Conservation (phyloP, 2,888 invertebrate species). For the Lymantria dispar region DNA sequence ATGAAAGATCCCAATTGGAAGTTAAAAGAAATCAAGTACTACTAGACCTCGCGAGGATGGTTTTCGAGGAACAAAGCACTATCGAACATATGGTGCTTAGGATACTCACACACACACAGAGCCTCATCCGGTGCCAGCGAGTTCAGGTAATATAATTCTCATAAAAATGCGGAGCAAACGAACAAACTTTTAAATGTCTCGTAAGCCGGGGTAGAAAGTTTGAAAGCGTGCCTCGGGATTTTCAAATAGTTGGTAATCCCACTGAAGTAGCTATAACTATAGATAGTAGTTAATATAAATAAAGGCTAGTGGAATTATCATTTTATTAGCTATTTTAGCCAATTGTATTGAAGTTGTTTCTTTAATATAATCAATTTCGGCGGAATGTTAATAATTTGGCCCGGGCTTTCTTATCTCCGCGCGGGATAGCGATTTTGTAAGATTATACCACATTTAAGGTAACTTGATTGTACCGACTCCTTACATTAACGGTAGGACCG, state of each 20-base stretch:
- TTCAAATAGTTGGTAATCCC: constrained; percentile 18
- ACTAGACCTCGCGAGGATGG: constrained; percentile 96
- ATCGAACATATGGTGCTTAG: constrained; percentile 97
- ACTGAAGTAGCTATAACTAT: constrained; percentile 4
- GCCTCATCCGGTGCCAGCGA: constrained; percentile 95
- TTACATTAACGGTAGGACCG: too few relatives aligned
- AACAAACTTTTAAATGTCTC: constrained; percentile 16
- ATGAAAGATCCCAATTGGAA: constrained; percentile 96
- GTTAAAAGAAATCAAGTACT: constrained; percentile 97
- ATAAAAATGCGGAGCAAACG: constrained; percentile 1
- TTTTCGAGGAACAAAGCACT: constrained; percentile 98
- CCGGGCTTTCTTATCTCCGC: too few relatives aligned
- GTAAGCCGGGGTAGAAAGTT: constrained; percentile 20
- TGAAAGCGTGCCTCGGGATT: constrained; percentile 9
- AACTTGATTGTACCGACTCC: too few relatives aligned
- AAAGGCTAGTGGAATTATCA: too few relatives aligned
- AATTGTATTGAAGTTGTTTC: too few relatives aligned
- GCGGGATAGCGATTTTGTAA: too few relatives aligned
- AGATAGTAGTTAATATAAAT: neutral
- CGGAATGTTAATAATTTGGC: too few relatives aligned
- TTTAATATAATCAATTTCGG: too few relatives aligned
- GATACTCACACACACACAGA: constrained; percentile 96
- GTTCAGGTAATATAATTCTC: constrained; percentile 86
- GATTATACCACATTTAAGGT: too few relatives aligned
- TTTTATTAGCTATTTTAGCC: too few relatives aligned